phyloP scores from a whole-genome alignment of 2,113 vertebrate species.

The Xiphorhynchus elegans region DNA sequence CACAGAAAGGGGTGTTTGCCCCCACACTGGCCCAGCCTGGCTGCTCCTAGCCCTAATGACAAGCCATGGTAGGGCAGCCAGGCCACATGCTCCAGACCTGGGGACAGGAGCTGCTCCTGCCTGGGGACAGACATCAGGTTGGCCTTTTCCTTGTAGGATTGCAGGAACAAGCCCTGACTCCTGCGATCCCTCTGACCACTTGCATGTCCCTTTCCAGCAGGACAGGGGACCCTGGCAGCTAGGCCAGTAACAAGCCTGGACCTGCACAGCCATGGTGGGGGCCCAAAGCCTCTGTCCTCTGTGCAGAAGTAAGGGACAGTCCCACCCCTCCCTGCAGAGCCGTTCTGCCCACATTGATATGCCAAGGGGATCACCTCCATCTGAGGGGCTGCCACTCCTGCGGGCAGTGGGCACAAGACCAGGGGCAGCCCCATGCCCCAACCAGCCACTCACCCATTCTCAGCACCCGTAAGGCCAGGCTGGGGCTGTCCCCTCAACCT shows the following conservation, averaged over 20 bases:
- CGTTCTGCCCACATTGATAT: neutral
- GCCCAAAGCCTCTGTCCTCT: neutral
- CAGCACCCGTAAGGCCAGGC: fast-evolving
- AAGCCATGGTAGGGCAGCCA: fast-evolving
- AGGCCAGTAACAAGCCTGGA: neutral
- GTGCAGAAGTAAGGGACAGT: neutral
- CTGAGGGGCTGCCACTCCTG: neutral
- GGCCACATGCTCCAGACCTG: fast-evolving
- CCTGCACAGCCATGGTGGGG: neutral
- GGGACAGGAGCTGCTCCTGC: neutral
- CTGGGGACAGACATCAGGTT: fast-evolving
- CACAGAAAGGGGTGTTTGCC: neutral
- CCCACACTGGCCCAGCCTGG: fast-evolving
- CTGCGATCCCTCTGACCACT: fast-evolving
- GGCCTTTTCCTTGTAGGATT: neutral
- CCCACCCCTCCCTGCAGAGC: fast-evolving
- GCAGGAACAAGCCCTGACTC: fast-evolving
- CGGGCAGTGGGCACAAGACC: neutral
- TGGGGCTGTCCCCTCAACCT: neutral
- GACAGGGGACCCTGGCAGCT: fast-evolving
- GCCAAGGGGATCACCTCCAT: neutral
- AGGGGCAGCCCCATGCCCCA: neutral
- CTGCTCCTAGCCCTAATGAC: neutral
- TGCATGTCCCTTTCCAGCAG: fast-evolving
- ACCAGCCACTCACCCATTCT: neutral